Conservation (phyloP, 1,140 invertebrate species). For the Cydia fagiglandana region DNA sequence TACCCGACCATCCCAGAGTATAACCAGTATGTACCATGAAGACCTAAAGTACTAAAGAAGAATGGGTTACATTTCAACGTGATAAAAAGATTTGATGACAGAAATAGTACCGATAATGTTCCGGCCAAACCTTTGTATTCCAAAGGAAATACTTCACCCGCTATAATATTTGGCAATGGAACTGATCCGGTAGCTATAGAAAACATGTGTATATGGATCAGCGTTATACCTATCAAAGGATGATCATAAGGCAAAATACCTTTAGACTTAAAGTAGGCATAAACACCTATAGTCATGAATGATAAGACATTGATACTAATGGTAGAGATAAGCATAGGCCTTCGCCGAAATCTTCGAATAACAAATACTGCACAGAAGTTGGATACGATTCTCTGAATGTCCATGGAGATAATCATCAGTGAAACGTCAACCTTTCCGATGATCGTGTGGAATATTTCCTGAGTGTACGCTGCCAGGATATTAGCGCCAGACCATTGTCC, state of each 20-base stretch:
- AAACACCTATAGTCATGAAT: constrained; percentile 33
- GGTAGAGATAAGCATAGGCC: constrained; percentile 34
- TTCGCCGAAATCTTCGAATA: constrained; percentile 37
- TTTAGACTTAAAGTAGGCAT: constrained; percentile 32
- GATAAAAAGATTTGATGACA: constrained; percentile 25
- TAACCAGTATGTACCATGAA: constrained; percentile 35
- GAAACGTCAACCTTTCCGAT: background rate
- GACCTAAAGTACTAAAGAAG: constrained; percentile 33
- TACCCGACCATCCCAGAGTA: constrained; percentile 33
- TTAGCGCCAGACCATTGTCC: constrained; percentile 41
- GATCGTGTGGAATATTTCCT: constrained; percentile 32
- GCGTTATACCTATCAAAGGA: constrained; percentile 33
- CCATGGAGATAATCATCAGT: background rate
- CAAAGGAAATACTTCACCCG: constrained; percentile 41
- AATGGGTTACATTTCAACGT: constrained; percentile 32
- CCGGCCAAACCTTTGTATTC: constrained; percentile 39
- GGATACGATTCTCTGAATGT: background rate
- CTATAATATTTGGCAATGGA: constrained; percentile 34
- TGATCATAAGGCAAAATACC: constrained; percentile 33
- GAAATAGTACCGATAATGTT: constrained; percentile 31
- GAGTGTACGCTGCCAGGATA: constrained; percentile 38
- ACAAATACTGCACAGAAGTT: constrained; percentile 29
- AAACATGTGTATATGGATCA: constrained; percentile 38
- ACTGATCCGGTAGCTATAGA: constrained; percentile 30
- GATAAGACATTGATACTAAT: constrained; percentile 31